Percentiles rank a stretch among this genome's conserved stretches.
phyloP scores from a whole-genome alignment of 2,888 invertebrate genomes.

The Standfussiana lucernea region DNA sequence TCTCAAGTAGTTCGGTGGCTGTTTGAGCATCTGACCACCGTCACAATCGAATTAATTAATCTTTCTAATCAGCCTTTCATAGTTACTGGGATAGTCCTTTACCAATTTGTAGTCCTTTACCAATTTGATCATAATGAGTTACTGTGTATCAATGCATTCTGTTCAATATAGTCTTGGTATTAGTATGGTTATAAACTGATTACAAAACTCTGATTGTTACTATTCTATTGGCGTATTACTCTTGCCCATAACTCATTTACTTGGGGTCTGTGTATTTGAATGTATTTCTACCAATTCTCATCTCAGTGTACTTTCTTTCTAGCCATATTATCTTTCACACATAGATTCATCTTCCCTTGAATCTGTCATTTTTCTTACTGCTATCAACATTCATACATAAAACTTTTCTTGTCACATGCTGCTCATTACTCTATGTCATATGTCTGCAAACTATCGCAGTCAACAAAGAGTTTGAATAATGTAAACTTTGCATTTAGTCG shows the following conservation, averaged over 20 bases:
- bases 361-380: constrained; percentile 1
- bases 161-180: background rate
- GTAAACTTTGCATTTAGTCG: background rate
- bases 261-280: no score
- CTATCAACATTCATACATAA: constrained; percentile 1
- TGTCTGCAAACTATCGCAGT: constrained; percentile 13
- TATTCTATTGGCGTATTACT: background rate
- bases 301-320: background rate
- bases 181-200: constrained; percentile 1
- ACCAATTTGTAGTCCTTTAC: constrained; percentile 17
- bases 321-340: constrained; percentile 21
- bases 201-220: no score
- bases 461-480: constrained; percentile 19
- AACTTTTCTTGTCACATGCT: background rate
- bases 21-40: background rate
- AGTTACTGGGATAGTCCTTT: constrained; percentile 2
- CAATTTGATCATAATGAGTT: constrained; percentile 20
- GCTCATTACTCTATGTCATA: constrained; percentile 30
- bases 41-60: constrained; percentile 35
- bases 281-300: background rate
- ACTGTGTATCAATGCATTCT: background rate
- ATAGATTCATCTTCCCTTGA: constrained; percentile 33
- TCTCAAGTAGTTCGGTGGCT: constrained; percentile 19
- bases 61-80: constrained; percentile 2
- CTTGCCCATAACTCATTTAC: background rate